Evolutionary conservation across 1,140 invertebrate genomes (phyloP).

Genomic region (Diachasmimorpha longicaudata): DNA sequence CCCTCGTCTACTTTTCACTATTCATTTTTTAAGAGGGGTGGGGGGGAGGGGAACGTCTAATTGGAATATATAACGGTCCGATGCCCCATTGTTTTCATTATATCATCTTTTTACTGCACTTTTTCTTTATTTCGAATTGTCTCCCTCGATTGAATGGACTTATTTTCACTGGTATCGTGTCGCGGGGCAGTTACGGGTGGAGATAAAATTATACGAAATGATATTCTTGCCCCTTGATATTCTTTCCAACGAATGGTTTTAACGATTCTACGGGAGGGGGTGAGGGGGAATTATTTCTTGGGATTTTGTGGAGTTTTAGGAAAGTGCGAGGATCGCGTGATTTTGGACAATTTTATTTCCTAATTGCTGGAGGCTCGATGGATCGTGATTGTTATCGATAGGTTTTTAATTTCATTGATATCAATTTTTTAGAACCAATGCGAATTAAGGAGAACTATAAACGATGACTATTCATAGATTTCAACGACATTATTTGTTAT

Average conservation of each 20-base stretch:
- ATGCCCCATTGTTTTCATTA: neutral
- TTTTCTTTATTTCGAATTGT: neutral
- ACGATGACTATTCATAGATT: too few relatives aligned
- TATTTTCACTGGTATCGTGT: neutral
- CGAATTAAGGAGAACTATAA: neutral
- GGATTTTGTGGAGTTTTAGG: neutral
- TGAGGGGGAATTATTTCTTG: too few relatives aligned
- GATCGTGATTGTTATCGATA: neutral
- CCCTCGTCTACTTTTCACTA: neutral
- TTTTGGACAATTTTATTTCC: neutral
- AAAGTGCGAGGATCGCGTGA: neutral
- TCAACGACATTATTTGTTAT: too few relatives aligned
- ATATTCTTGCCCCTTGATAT: neutral
- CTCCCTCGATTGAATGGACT: neutral
- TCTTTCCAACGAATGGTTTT: neutral
- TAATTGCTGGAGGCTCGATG: neutral
- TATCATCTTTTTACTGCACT: neutral
- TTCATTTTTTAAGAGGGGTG: neutral
- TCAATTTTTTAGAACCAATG: too few relatives aligned
- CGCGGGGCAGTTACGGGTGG: neutral
- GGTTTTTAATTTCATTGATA: too few relatives aligned
- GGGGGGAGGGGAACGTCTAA: neutral
- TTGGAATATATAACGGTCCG: constrained; percentile 1
- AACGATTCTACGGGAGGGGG: neutral
- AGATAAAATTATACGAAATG: constrained; percentile 1